Base-by-base conservation (phyloP, 2,113 vertebrate species). In the Machaerirhynchus nigripectus region DNA sequence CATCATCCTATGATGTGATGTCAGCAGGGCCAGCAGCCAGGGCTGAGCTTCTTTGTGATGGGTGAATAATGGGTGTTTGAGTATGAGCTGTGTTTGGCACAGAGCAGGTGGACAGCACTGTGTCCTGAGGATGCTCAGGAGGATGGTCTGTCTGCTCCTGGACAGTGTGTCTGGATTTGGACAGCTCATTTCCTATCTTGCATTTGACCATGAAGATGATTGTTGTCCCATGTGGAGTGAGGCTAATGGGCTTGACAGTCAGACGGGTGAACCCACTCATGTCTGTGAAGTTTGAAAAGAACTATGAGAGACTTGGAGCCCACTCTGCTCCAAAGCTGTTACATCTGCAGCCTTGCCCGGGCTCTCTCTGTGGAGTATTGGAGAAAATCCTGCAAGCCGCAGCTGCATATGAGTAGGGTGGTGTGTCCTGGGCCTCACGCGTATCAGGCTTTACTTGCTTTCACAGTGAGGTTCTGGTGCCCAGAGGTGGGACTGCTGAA, bases 361-460 rank as follows among this genome's bases (percentile, higher is more conserved):
- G 4, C 47, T 40, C 4, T 47, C 27, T 78, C 26, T 24, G 19
- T 24, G n/a, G 33, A 44, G 20, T 0, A 47, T 61, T 89, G 71
- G 84, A 78, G 87, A 86, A 93, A 85, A 79, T 31, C 77, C 53
- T 77, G 67, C 67, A 61, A 79, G 81, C 87, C 7, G 10, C 12
- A 31, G 78, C 87, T 89, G 91, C 42, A 49, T 75, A 35, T 0
- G 26, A 71, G 77, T 39, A 11, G 65, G 56, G 47, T 11, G 55
- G 40, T 6, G 5, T 67, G 71, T 84, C 84, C 65, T 37, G 0
- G 3, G 65, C 84, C 81, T 75, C 50, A 6, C 1, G 1, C 11
- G 1, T 84, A 65, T 59, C 69, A 79, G 84, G 67, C 78, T 87
- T 74, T 81, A 31, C 84, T 85, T 39, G 69, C 84, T 93, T 83